Conservation (phyloP, 64 coral and sea anemone species). For the Astreopora myriophthalma region DNA sequence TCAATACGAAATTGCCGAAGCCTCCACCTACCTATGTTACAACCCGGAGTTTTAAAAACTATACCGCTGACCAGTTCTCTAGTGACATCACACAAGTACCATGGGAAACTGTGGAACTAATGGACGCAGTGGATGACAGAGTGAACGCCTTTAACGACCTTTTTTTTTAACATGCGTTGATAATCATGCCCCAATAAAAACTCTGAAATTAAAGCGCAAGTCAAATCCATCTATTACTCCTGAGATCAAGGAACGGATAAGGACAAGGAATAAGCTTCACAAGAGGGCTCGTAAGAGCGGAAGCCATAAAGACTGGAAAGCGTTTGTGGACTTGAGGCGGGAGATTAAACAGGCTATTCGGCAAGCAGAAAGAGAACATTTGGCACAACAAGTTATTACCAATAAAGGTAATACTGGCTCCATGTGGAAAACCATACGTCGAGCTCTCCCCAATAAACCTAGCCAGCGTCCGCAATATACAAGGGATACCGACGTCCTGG, state of each 20-base stretch:
- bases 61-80: slow-evolving; percentile 1
- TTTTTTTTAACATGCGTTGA: too few relatives aligned
- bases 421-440: too few relatives aligned
- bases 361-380: not conserved
- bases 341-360: not conserved
- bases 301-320: not conserved
- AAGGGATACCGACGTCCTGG: not conserved
- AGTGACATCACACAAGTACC: slow-evolving; percentile 29
- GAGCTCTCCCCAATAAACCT: not conserved
- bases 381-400: not conserved
- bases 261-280: not conserved
- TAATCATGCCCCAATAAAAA: too few relatives aligned
- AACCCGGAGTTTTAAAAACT: slow-evolving; percentile 38
- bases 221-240: too few relatives aligned
- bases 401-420: too few relatives aligned
- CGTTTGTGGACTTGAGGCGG: not conserved
- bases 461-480: not conserved
- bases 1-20: slow-evolving; percentile 33
- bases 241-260: not conserved
- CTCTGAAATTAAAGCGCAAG: too few relatives aligned
- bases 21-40: not conserved
- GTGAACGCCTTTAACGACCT: too few relatives aligned
- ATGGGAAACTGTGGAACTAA: not conserved
- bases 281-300: not conserved
- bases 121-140: too few relatives aligned